Evolutionary conservation across 1,140 invertebrate genomes (phyloP), one percentile per base, ranked within the genome.

Genomic region (Pissodes strobi): DNA sequence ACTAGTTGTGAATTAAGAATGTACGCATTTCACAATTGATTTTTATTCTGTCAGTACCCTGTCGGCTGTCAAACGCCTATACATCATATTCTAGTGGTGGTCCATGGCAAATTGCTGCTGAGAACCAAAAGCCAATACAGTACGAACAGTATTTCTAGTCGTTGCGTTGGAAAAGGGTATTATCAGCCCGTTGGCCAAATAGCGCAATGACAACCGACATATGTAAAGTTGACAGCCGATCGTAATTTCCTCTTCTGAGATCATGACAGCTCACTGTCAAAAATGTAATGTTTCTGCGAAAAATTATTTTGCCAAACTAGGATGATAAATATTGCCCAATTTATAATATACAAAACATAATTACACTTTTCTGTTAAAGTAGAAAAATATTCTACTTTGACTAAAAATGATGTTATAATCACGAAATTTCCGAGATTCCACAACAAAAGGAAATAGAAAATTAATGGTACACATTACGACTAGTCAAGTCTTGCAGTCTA

Each of bases 231-330:
- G 41, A 45, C 41, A 45, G 18, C 15, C 12, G 19, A 19, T 2
- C 2, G 41, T 45, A 45, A 18, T 18, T 45, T 18, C 41, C 13
- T n/a, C 37, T 45, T 45, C 17, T 45, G 41, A 45, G 4, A 27
- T 27, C 41, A 45, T 45, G 19, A 45, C 17, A 45, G 41, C 17
- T 45, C 12, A 45, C 15, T 45, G 41, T 45, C 41, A 45, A 45
- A 45, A 45, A 27, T n/a, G 5, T 39, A 39, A 39, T 13, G 6
- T 45, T 18, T 3, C 9, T 45, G 17, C 19, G 41, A 45, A 15
- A 45, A 45, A 45, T 45, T 18, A 19, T 45, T 19, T 45, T 45
- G 41, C 18, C 41, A 45, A 45, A 45, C 6, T n/a, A n/a, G n/a
- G n/a, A n/a, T n/a, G n/a, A n/a, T n/a, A n/a, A n/a, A n/a, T 5